A percentile compares a stretch with the other conserved stretches of the same genome.
Evolutionary conservation across 2,888 invertebrate species (phyloP).

Genomic region (Mechanitis messenoides): DNA sequence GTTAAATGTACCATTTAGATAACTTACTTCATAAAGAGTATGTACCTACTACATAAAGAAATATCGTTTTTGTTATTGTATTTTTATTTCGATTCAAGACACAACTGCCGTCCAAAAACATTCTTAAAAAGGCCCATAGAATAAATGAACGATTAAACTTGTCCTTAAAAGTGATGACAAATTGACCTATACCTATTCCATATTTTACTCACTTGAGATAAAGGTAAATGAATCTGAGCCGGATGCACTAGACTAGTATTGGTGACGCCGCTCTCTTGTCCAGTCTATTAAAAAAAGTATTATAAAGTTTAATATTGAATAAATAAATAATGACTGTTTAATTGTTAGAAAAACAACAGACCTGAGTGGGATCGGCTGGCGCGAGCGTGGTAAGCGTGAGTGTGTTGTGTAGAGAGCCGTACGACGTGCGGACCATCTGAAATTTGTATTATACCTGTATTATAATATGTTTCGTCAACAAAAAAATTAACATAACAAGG

Average conservation of each 20-base stretch:
- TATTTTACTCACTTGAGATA: constrained; percentile 56
- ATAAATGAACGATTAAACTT: too few relatives aligned
- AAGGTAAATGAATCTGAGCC: constrained; percentile 68
- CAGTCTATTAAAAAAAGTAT: constrained; percentile 45
- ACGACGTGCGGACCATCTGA: constrained; percentile 64
- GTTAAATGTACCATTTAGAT: too few relatives aligned
- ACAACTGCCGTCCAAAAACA: too few relatives aligned
- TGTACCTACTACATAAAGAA: too few relatives aligned
- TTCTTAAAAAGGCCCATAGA: too few relatives aligned
- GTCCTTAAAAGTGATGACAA: too few relatives aligned
- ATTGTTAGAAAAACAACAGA: background rate
- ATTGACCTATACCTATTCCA: too few relatives aligned
- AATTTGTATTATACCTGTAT: background rate
- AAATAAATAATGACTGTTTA: background rate
- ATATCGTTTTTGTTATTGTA: too few relatives aligned
- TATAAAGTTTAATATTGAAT: constrained; percentile 8
- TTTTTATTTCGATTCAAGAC: too few relatives aligned
- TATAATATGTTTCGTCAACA: background rate
- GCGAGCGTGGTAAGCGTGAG: constrained; percentile 64
- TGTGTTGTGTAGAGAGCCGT: constrained; percentile 59
- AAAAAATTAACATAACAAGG: too few relatives aligned
- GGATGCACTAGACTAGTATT: constrained; percentile 58
- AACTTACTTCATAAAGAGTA: too few relatives aligned
- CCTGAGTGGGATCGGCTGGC: constrained; percentile 44
- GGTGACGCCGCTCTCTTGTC: constrained; percentile 58